A percentile compares a stretch with the other conserved stretches of the same genome.
These are phyloP conservation scores for Leptopterna dolabrata DNA, from an alignment of 2,888 invertebrate species.

Conservation along the genomic window DNA sequence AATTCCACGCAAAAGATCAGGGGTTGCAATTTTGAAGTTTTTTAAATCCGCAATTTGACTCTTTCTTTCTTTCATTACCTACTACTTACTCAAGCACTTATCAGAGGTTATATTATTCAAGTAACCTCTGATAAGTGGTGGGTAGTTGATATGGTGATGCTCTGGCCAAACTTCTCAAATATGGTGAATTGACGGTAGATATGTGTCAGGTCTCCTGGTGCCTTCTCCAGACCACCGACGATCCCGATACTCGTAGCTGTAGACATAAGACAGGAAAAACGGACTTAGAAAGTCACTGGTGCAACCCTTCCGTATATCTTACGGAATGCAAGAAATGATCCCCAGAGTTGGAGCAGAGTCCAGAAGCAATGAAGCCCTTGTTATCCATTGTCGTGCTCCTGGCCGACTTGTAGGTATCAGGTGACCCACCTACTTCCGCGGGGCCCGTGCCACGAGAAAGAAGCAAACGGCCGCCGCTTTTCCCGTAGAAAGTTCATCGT, in stretches of 20 bases:
- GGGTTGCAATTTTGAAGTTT: too few species aligned
- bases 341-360: neutral
- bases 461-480: neutral
- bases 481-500: neutral
- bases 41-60: too few species aligned
- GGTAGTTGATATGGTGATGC: too few species aligned
- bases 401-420: neutral
- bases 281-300: neutral
- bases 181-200: too few species aligned
- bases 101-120: too few species aligned
- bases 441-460: neutral
- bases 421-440: neutral
- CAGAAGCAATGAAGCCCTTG: neutral
- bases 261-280: neutral
- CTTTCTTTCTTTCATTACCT: too few species aligned
- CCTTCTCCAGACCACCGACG: neutral
- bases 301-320: neutral
- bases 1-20: too few species aligned
- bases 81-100: too few species aligned
- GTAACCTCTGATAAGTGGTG: too few species aligned
- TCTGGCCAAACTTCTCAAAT: too few species aligned
- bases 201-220: neutral
- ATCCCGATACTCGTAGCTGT: neutral
- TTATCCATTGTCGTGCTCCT: slow-evolving; percentile 2
- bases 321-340: neutral